Evolutionary conservation across 2,888 invertebrate species (phyloP).

Genomic region (Cosmorhoe ocellata): DNA sequence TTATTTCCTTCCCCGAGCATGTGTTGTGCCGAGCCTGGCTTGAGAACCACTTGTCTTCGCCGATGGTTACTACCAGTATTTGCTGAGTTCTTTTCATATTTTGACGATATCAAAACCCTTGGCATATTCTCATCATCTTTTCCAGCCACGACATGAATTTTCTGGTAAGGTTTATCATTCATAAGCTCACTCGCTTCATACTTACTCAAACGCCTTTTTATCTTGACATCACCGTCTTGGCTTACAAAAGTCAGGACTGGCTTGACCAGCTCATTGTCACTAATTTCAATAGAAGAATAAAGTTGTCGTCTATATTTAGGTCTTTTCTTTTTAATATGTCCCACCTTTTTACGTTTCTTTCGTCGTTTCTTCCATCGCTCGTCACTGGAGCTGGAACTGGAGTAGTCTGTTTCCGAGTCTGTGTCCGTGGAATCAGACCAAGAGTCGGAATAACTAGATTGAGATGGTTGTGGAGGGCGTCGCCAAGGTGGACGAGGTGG

Average conservation of each 20-base stretch:
- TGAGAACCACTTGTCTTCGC: slow-evolving; percentile 33
- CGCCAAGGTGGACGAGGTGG: slow-evolving; percentile 1
- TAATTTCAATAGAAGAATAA: slow-evolving; percentile 15
- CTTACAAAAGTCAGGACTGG: slow-evolving; percentile 43
- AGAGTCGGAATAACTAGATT: not conserved
- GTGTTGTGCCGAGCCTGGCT: slow-evolving; percentile 33
- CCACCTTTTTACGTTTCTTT: slow-evolving; percentile 4
- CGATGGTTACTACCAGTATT: slow-evolving; percentile 14
- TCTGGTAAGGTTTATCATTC: slow-evolving; percentile 29
- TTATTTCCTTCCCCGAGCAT: slow-evolving; percentile 46
- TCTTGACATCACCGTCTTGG: slow-evolving; percentile 48
- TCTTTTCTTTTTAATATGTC: not conserved
- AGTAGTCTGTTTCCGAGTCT: slow-evolving; percentile 10
- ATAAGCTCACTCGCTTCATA: slow-evolving; percentile 48
- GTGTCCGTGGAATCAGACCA: slow-evolving; percentile 2
- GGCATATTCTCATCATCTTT: slow-evolving; percentile 34
- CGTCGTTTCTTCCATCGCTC: not conserved
- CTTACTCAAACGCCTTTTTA: slow-evolving; percentile 49
- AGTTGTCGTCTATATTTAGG: slow-evolving; percentile 10
- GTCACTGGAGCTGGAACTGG: not conserved
- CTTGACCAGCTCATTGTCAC: slow-evolving; percentile 33
- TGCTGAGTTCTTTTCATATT: slow-evolving; percentile 17
- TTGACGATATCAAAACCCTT: slow-evolving; percentile 38
- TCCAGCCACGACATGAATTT: slow-evolving; percentile 35
- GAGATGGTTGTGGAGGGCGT: not conserved